These are phyloP conservation scores for Tragopan temminckii DNA, from an alignment of 2,797 vertebrate species.

Conservation along the genomic window DNA sequence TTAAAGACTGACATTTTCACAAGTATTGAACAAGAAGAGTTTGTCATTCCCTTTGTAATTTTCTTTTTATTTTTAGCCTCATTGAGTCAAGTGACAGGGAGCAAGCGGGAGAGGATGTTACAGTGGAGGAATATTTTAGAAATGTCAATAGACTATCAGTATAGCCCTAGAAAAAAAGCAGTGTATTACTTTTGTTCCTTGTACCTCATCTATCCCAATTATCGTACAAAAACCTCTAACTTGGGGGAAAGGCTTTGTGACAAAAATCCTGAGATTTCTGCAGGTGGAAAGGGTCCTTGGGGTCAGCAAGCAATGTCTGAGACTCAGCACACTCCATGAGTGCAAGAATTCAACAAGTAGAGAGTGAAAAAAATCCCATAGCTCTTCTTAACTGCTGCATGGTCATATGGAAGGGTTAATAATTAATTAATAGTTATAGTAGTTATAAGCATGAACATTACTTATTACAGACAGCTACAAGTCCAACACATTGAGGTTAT, in stretches of 20 bases:
- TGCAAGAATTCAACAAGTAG: background rate
- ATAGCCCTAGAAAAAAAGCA: constrained; percentile 28
- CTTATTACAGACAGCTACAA: background rate
- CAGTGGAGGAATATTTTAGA: background rate
- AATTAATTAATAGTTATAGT: background rate
- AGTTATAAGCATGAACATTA: background rate
- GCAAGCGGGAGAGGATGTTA: constrained; percentile 14
- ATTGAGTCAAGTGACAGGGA: constrained; percentile 15
- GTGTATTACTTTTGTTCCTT: background rate
- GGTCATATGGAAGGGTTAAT: background rate
- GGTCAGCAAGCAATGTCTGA: background rate
- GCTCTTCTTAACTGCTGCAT: background rate
- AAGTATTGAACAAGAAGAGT: background rate
- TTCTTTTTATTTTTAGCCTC: constrained; percentile 39
- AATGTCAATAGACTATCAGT: background rate
- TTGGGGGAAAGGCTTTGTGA: background rate
- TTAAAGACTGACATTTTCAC: background rate
- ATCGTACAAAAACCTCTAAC: background rate
- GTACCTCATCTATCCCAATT: background rate
- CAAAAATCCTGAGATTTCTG: background rate
- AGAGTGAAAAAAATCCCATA: background rate
- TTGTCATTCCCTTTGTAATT: background rate
- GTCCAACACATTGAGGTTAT: background rate
- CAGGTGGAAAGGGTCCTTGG: background rate
- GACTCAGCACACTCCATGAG: background rate